phyloP scores from a whole-genome alignment of 2,113 vertebrate species.

The Stercorarius parasiticus region DNA sequence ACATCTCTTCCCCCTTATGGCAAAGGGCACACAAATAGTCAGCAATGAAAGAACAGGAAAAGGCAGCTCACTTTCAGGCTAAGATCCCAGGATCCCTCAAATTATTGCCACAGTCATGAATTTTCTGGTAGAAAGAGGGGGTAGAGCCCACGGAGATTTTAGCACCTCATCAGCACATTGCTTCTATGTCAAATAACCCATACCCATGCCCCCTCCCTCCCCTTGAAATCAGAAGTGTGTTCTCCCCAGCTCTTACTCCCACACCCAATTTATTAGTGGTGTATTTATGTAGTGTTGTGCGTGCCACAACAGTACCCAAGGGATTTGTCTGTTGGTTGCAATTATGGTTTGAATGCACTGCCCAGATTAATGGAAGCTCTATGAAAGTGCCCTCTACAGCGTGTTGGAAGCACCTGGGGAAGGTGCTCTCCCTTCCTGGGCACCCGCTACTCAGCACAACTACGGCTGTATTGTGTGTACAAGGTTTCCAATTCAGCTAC shows the following conservation, averaged over 20 bases:
- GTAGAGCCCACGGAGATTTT: neutral
- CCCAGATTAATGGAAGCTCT: neutral
- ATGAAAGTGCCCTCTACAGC: neutral
- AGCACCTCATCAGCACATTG: neutral
- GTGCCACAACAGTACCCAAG: neutral
- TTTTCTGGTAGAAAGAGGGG: neutral
- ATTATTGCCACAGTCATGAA: neutral
- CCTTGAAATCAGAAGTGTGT: neutral
- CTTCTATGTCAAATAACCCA: neutral
- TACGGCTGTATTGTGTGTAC: too few relatives aligned
- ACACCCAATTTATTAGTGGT: neutral
- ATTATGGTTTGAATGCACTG: neutral
- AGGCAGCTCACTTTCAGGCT: neutral
- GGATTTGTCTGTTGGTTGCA: neutral
- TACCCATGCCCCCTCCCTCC: neutral
- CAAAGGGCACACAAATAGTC: neutral
- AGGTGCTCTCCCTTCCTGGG: neutral
- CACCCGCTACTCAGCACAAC: neutral
- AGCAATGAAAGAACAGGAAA: neutral
- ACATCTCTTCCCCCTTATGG: neutral
- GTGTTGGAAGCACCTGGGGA: neutral
- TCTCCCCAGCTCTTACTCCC: neutral
- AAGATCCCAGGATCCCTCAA: neutral
- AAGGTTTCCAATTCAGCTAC: neutral
- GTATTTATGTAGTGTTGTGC: neutral